Evolutionary conservation across 2,888 invertebrate genomes (phyloP).

Genomic region (Brachyptera putata): DNA sequence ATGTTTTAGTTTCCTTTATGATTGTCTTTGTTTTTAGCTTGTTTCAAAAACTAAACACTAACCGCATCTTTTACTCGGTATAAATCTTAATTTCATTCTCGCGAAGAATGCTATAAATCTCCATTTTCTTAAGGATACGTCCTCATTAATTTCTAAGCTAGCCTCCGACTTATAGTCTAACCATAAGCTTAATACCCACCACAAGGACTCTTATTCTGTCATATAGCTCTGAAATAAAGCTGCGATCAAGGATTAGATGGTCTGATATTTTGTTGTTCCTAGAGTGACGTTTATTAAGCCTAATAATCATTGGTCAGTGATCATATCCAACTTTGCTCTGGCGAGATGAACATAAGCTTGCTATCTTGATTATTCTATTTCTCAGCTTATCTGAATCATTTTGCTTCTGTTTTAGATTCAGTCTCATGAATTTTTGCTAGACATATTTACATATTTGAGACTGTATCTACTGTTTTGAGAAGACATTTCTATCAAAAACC

Average conservation of each 20-base stretch:
- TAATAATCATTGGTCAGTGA: background rate
- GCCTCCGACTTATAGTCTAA: background rate
- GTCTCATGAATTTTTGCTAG: no score
- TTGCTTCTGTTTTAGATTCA: no score
- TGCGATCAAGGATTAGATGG: no score
- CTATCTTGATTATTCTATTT: no score
- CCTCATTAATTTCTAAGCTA: constrained; percentile 45
- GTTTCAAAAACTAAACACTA: constrained; percentile 6
- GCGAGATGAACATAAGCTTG: no score
- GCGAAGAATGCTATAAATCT: constrained; percentile 50
- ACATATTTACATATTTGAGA: no score
- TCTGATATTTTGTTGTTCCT: background rate
- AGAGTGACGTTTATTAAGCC: background rate
- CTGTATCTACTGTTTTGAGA: no score
- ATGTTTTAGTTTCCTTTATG: constrained; percentile 4
- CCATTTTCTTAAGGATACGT: constrained; percentile 49
- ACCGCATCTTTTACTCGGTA: constrained; percentile 36
- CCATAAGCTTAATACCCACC: background rate
- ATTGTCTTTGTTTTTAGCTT: constrained; percentile 11
- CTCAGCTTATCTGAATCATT: no score
- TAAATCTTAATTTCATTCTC: constrained; percentile 47
- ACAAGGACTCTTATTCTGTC: background rate
- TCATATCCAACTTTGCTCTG: background rate
- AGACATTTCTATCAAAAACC: no score
- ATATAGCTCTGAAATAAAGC: constrained; percentile 5